These are phyloP conservation scores for Gymnosoma rotundatum DNA, from an alignment of 2,888 invertebrate genomes.

Conservation along the genomic window DNA sequence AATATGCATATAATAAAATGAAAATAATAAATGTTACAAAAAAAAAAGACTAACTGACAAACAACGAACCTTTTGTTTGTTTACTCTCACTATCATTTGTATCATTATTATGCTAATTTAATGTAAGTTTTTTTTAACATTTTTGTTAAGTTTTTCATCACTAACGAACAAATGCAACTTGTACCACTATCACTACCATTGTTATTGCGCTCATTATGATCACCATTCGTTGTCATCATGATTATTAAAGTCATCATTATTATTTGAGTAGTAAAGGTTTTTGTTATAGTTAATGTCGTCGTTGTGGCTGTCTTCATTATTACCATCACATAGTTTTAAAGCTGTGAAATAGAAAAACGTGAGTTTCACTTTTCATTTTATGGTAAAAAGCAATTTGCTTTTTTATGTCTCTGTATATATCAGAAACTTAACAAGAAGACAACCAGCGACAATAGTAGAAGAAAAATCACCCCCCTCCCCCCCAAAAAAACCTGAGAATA, in stretches of 20 bases:
- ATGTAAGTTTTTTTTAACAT: conserved; percentile 51
- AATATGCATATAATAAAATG: conserved; percentile 25
- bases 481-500: conserved; percentile 53
- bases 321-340: conserved; percentile 51
- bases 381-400: conserved; percentile 71
- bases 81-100: conserved; percentile 69
- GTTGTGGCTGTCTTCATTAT: conserved; percentile 27
- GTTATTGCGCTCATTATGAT: conserved; percentile 16
- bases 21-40: conserved; percentile 6
- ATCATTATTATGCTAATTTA: conserved; percentile 71
- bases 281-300: conserved; percentile 2
- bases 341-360: conserved; percentile 71
- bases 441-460: conserved; percentile 53
- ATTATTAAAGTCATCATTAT: conserved; percentile 26
- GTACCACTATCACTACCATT: conserved; percentile 32
- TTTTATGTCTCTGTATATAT: conserved; percentile 61
- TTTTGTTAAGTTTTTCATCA: conserved; percentile 64
- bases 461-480: neutral
- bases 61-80: conserved; percentile 54
- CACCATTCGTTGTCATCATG: conserved; percentile 16
- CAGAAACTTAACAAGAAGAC: conserved; percentile 62
- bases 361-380: conserved; percentile 71
- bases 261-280: neutral
- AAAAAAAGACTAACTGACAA: conserved; percentile 30
- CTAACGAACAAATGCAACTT: conserved; percentile 39